Percentiles rank a stretch among this genome's conserved stretches.
Evolutionary conservation across 2,797 vertebrate species (phyloP).

Genomic region (Pipistrellus nathusii): DNA sequence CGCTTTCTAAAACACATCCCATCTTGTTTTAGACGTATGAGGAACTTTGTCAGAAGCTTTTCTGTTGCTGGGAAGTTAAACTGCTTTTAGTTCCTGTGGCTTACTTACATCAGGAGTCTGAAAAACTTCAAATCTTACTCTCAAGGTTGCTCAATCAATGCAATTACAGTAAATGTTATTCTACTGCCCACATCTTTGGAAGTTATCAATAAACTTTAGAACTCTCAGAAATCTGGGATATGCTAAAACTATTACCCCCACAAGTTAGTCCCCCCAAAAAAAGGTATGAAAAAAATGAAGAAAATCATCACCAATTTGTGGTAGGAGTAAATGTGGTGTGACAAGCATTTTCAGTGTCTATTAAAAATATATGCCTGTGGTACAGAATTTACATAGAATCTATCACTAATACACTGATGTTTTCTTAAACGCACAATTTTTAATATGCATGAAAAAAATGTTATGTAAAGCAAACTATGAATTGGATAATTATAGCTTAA

Average conservation of each 20-base stretch:
- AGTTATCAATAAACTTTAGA: background rate
- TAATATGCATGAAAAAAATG: background rate
- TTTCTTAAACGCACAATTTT: conserved; percentile 30
- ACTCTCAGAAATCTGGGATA: background rate
- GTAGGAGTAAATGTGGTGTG: background rate
- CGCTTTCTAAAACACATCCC: conserved; percentile 66
- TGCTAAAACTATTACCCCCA: background rate
- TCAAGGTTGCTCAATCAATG: background rate
- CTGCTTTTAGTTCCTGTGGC: background rate
- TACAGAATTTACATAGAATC: conserved; percentile 30
- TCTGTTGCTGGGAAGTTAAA: background rate
- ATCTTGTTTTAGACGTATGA: conserved; percentile 68
- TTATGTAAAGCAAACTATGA: background rate
- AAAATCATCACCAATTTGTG: conserved; percentile 2
- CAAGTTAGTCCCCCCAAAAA: background rate
- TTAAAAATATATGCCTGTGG: background rate
- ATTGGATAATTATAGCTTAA: background rate
- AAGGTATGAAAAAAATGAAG: background rate
- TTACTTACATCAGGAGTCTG: background rate
- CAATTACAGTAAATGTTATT: background rate
- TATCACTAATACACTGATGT: background rate
- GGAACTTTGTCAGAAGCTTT: conserved; percentile 57
- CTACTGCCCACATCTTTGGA: background rate
- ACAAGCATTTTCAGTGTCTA: background rate
- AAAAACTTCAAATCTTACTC: background rate